Conservation (phyloP, 2,113 vertebrate genomes). For the Seriola rivoliana region DNA sequence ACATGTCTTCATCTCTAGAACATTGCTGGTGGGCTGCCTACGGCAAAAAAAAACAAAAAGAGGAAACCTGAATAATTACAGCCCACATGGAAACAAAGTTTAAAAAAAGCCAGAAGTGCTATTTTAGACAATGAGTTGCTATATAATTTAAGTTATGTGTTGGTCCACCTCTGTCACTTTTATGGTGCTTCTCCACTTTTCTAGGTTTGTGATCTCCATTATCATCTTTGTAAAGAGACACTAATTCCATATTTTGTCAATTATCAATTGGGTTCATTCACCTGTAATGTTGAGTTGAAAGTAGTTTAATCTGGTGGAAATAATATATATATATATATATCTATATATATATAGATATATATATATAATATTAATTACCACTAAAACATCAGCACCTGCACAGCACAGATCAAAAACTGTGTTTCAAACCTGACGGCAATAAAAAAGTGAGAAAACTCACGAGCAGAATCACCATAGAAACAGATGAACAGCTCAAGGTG, state of each 20-base stretch:
- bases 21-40: constrained; percentile 71
- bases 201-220: background rate
- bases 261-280: background rate
- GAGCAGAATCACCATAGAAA: constrained; percentile 82
- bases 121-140: constrained; percentile 6
- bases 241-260: background rate
- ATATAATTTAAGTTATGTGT: constrained; percentile 2
- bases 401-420: constrained; percentile 18
- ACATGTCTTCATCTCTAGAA: constrained; percentile 70
- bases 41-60: constrained; percentile 47
- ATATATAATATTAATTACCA: no score
- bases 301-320: background rate
- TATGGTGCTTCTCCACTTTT: background rate
- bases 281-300: background rate
- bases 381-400: constrained; percentile 25
- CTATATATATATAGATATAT: no score
- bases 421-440: constrained; percentile 31
- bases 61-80: constrained; percentile 61
- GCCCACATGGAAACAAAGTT: constrained; percentile 21
- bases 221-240: background rate
- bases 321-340: background rate
- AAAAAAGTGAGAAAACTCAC: constrained; percentile 46
- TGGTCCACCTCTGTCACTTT: background rate
- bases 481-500: constrained; percentile 75
- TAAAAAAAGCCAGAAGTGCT: constrained; percentile 4